These are phyloP conservation scores for Cybosia mesomella DNA, from an alignment of 2,888 invertebrate species.

Conservation along the genomic window DNA sequence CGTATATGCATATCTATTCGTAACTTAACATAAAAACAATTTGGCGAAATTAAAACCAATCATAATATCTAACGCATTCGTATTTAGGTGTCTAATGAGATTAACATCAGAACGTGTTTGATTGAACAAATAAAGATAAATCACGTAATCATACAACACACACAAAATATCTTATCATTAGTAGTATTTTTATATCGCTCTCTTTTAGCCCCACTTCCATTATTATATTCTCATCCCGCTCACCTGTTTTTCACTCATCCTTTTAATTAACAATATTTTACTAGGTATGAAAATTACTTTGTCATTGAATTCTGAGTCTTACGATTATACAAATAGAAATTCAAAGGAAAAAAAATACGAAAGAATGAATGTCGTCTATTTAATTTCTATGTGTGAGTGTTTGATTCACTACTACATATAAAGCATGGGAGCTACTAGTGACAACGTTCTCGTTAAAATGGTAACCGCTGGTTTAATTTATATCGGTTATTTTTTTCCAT, in stretches of 20 bases:
- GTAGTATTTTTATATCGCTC: slow-evolving; percentile 40
- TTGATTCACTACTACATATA: slow-evolving; percentile 72
- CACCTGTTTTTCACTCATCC: slow-evolving; percentile 57
- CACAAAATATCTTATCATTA: slow-evolving; percentile 43
- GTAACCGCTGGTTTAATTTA: slow-evolving; percentile 21
- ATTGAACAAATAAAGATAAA: slow-evolving; percentile 56
- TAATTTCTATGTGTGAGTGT: slow-evolving; percentile 65
- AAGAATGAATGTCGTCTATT: slow-evolving; percentile 30
- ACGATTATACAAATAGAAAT: slow-evolving; percentile 7
- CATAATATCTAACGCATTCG: slow-evolving; percentile 26
- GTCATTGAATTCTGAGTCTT: slow-evolving; percentile 33
- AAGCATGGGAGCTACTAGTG: slow-evolving; percentile 35
- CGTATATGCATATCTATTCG: not conserved
- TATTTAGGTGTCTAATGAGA: slow-evolving; percentile 31
- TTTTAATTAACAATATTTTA: slow-evolving; percentile 51
- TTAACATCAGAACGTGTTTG: slow-evolving; percentile 44
- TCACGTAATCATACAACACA: slow-evolving; percentile 48
- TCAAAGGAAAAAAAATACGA: slow-evolving; percentile 21
- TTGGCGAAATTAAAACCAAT: slow-evolving; percentile 26
- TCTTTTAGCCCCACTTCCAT: slow-evolving; percentile 44
- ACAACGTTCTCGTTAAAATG: slow-evolving; percentile 22
- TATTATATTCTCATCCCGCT: slow-evolving; percentile 48
- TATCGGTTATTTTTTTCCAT: slow-evolving; percentile 21
- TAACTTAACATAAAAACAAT: slow-evolving; percentile 16
- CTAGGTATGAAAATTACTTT: not conserved